Evolutionary conservation across 2,797 vertebrate species (phyloP).

Genomic region (Dendrocincla tyrannina): DNA sequence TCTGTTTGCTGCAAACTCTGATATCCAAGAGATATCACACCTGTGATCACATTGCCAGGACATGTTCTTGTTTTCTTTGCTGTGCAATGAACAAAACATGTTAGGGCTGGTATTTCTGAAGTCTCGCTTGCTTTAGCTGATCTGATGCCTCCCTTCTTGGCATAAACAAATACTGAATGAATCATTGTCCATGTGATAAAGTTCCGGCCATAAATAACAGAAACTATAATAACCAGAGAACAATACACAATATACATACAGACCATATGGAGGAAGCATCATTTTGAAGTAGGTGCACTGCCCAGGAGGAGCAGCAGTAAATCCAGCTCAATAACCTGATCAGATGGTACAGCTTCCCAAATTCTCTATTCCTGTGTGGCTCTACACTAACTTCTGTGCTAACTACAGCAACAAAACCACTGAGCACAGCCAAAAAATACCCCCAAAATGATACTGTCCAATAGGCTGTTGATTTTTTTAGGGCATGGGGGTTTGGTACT

Average conservation of each 20-base stretch:
- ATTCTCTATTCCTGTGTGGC: neutral
- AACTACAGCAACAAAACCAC: neutral
- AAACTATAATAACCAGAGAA: neutral
- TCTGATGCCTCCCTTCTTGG: neutral
- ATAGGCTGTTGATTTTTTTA: neutral
- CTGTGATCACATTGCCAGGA: constrained; percentile 27
- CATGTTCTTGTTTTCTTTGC: constrained; percentile 27
- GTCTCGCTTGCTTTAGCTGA: neutral
- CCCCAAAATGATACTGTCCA: neutral
- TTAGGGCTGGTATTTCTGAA: constrained; percentile 25
- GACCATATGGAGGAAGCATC: neutral
- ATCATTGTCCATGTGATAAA: neutral
- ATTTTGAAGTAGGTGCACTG: neutral
- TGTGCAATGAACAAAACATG: constrained; percentile 40
- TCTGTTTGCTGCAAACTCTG: neutral
- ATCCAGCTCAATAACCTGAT: neutral
- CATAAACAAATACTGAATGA: constrained; percentile 12
- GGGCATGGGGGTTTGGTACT: neutral
- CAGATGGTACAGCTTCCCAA: neutral
- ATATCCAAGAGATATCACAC: constrained; percentile 21
- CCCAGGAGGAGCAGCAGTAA: neutral
- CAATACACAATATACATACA: neutral
- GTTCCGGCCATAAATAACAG: neutral
- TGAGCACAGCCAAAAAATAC: neutral
- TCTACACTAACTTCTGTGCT: neutral